Evolutionary conservation across 2,113 vertebrate species (phyloP).

Genomic region (Coracopsis vasa): DNA sequence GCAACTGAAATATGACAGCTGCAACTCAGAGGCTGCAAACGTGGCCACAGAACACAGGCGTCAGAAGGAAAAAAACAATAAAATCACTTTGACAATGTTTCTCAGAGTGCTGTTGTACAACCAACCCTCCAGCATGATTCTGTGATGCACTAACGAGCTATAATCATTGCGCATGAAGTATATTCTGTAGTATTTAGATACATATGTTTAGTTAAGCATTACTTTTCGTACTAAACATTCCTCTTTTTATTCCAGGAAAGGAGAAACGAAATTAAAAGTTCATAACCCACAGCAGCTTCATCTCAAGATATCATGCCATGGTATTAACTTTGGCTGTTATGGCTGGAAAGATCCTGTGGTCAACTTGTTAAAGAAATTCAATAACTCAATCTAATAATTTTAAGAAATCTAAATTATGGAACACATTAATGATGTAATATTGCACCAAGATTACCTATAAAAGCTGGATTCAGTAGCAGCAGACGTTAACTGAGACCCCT

Average conservation of each 20-base stretch:
- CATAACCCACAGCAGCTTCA: not conserved
- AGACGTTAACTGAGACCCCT: not conserved
- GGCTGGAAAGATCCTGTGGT: not conserved
- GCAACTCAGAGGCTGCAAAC: not conserved
- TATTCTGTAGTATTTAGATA: not conserved
- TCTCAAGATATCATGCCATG: not conserved
- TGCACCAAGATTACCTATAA: not conserved
- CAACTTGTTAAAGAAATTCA: not conserved
- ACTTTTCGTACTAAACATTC: not conserved
- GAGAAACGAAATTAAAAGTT: not conserved
- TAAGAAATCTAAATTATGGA: not conserved
- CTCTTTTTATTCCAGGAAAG: not conserved
- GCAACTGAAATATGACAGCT: not conserved
- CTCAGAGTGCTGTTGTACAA: not conserved
- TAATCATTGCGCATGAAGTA: rapidly evolving
- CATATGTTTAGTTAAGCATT: not conserved
- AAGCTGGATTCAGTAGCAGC: not conserved
- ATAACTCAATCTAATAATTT: not conserved
- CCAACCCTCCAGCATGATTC: not conserved
- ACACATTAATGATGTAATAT: not conserved
- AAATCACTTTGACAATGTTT: not conserved
- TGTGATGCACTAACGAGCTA: not conserved
- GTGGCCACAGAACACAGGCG: not conserved
- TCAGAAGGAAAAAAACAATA: not conserved
- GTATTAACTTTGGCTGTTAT: not conserved